Evolutionary conservation across 2,113 vertebrate genomes (phyloP).

Genomic region (Hoplias malabaricus): DNA sequence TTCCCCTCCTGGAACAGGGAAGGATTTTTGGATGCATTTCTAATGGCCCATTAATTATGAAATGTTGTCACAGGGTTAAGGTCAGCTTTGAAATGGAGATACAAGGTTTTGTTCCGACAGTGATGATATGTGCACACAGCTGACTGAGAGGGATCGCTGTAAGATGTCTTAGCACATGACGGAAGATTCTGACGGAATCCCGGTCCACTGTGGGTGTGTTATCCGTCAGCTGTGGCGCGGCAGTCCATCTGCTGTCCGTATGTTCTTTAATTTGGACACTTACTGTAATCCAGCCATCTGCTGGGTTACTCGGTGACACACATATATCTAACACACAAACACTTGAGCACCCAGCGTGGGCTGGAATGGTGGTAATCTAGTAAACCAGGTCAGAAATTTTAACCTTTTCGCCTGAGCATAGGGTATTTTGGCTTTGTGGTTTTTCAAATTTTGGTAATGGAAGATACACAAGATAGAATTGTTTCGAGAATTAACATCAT

Average conservation of each 20-base stretch:
- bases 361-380: not conserved
- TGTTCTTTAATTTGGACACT: slow-evolving; percentile 52
- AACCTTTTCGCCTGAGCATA: not conserved
- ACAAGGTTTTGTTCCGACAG: too few relatives aligned
- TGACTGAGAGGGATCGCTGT: not conserved
- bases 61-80: too few relatives aligned
- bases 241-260: slow-evolving; percentile 60
- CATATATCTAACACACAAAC: slow-evolving; percentile 32
- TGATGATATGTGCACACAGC: not conserved
- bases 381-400: slow-evolving; percentile 7
- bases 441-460: not conserved
- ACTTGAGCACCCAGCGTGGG: too few relatives aligned
- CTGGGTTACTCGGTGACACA: slow-evolving; percentile 20
- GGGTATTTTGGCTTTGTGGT: not conserved
- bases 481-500: too few relatives aligned
- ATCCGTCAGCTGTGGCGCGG: slow-evolving; percentile 1
- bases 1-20: too few relatives aligned
- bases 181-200: not conserved
- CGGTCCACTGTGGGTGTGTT: not conserved
- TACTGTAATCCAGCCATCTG: slow-evolving; percentile 70
- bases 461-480: too few relatives aligned
- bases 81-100: too few relatives aligned
- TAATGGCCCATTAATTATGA: too few relatives aligned
- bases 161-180: not conserved
- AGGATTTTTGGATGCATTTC: too few relatives aligned